A percentile compares a stretch with the other conserved stretches of the same genome.
phyloP scores from a whole-genome alignment of 2,113 vertebrate genomes.

The Ariopsis seemanni region DNA sequence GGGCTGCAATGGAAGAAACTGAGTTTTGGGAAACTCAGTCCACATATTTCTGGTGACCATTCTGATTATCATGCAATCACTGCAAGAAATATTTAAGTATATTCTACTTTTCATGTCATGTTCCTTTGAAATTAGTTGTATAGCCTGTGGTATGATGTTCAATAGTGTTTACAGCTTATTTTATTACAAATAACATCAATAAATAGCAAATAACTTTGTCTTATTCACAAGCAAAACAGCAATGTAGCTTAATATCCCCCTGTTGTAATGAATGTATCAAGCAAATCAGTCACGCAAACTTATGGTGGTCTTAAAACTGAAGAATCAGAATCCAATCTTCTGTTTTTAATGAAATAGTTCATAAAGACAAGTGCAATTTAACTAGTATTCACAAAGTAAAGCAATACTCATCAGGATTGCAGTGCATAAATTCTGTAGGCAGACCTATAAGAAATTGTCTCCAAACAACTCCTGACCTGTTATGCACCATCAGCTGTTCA shows the following conservation, averaged over 20 bases:
- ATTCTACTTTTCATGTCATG: not conserved
- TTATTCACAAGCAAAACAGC: not conserved
- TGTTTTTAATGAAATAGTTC: not conserved
- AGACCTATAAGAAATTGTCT: not conserved
- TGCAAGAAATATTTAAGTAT: not conserved
- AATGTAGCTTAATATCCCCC: not conserved
- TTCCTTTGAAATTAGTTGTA: not conserved
- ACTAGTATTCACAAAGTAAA: not conserved
- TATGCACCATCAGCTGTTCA: not conserved
- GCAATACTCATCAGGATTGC: not conserved
- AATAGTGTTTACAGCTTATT: not conserved
- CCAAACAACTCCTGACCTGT: not conserved
- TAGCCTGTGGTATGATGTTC: not conserved
- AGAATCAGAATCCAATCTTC: not conserved
- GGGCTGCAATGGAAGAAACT: not conserved
- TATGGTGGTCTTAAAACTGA: not conserved
- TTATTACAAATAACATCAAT: not conserved
- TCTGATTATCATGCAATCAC: not conserved
- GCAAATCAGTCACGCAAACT: not conserved
- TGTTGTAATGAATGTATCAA: not conserved
- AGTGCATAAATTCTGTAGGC: constrained; percentile 1
- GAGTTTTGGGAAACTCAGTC: not conserved
- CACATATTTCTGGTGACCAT: not conserved
- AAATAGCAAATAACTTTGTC: not conserved
- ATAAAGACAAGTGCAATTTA: not conserved